phyloP scores from a whole-genome alignment of 1,140 invertebrate genomes.

The Octopus bimaculoides region DNA sequence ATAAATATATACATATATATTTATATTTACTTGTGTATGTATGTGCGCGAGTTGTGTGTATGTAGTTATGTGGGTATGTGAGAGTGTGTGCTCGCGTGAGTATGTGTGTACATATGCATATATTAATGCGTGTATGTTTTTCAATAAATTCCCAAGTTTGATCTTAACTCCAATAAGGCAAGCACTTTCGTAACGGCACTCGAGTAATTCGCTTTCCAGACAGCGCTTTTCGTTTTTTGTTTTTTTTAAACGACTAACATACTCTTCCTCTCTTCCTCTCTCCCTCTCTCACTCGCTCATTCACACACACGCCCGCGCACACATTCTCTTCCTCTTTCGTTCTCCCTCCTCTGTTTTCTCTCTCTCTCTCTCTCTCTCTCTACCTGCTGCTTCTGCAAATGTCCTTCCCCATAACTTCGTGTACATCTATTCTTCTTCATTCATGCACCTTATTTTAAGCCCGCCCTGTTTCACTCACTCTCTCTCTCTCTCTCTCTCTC shows the following conservation, averaged over 20 bases:
- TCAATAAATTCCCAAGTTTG: too few relatives aligned
- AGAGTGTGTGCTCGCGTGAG: too few relatives aligned
- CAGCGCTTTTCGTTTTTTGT: background rate
- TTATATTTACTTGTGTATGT: too few relatives aligned
- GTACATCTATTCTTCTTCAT: background rate
- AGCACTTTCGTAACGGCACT: too few relatives aligned
- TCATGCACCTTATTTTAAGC: background rate
- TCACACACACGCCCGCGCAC: constrained; percentile 6
- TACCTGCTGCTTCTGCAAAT: background rate
- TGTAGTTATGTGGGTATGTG: too few relatives aligned
- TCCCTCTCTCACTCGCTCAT: constrained; percentile 14
- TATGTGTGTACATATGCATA: too few relatives aligned
- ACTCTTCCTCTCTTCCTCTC: constrained; percentile 14
- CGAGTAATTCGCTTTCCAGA: too few relatives aligned
- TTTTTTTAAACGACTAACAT: background rate
- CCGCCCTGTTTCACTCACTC: background rate
- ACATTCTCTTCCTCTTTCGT: background rate
- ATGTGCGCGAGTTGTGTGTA: too few relatives aligned
- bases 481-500: background rate
- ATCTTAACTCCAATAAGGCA: too few relatives aligned
- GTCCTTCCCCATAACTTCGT: background rate
- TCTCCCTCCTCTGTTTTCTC: background rate
- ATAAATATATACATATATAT: too few relatives aligned
- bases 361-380: background rate
- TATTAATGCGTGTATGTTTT: too few relatives aligned